These are phyloP conservation scores for Enhydra lutris DNA, from an alignment of 2,113 vertebrate genomes.

Conservation along the genomic window DNA sequence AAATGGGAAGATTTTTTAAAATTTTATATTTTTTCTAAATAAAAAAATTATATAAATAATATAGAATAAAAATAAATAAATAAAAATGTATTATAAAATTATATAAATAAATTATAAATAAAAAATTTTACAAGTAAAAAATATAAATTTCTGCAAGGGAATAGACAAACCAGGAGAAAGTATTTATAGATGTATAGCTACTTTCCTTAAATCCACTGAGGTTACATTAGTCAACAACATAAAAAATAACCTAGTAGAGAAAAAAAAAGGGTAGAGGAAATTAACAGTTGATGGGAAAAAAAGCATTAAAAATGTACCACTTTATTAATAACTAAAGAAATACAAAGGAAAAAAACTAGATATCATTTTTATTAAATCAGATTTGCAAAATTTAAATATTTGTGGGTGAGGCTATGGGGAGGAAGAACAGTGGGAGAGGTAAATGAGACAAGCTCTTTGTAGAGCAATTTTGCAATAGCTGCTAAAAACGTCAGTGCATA, in stretches of 20 bases:
- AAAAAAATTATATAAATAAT: not conserved
- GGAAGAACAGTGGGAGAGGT: not conserved
- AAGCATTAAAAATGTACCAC: not conserved
- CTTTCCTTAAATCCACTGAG: not conserved
- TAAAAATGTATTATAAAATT: too few relatives aligned
- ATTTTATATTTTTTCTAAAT: not conserved
- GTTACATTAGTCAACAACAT: not conserved
- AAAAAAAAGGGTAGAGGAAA: not conserved
- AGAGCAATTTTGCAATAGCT: not conserved
- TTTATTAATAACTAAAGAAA: not conserved
- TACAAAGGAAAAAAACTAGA: not conserved
- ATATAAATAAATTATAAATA: too few relatives aligned
- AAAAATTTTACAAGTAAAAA: not conserved
- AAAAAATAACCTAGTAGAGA: not conserved
- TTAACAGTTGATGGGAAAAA: not conserved
- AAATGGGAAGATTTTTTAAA: not conserved
- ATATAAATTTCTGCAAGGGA: not conserved
- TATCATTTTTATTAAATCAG: not conserved
- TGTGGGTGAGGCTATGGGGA: not conserved
- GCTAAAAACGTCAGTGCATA: not conserved
- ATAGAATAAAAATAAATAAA: too few relatives aligned
- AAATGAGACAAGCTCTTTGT: not conserved
- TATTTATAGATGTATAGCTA: not conserved
- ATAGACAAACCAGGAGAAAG: not conserved
- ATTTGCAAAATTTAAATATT: not conserved